A percentile compares a stretch with the other conserved stretches of the same genome.
These are phyloP conservation scores for Amiota minor DNA, from an alignment of 2,888 invertebrate genomes.

Conservation along the genomic window DNA sequence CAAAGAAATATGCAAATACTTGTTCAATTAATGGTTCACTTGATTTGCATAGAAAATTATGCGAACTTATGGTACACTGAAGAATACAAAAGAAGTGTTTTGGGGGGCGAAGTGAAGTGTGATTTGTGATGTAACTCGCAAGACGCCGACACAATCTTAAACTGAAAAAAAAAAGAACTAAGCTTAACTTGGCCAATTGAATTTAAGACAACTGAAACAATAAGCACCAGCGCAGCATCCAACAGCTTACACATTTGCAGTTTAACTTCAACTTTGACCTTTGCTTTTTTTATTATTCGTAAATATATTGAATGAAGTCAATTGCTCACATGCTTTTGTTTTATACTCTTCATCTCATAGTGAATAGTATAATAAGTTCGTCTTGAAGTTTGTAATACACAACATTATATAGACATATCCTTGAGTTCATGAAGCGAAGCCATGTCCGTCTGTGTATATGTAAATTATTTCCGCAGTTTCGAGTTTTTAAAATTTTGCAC, in stretches of 20 bases:
- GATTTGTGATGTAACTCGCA: conserved; percentile 51
- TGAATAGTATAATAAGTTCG: too few species aligned
- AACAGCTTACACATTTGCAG: not conserved
- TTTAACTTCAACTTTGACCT: conserved; percentile 54
- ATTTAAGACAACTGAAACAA: conserved; percentile 7
- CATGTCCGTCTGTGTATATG: too few species aligned
- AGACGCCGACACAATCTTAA: conserved; percentile 11
- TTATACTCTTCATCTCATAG: conserved; percentile 22
- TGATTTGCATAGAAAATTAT: conserved; percentile 68
- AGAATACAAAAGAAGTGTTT: conserved; percentile 29
- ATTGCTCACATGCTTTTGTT: conserved; percentile 13
- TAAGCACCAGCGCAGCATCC: not conserved
- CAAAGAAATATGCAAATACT: conserved; percentile 30
- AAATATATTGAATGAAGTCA: conserved; percentile 25
- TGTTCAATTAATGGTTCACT: conserved; percentile 61
- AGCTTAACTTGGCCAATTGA: conserved; percentile 2
- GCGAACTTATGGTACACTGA: conserved; percentile 51
- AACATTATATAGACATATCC: too few species aligned
- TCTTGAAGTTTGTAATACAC: conserved; percentile 18
- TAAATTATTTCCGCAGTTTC: too few species aligned
- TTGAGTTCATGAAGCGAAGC: too few species aligned
- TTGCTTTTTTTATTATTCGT: conserved; percentile 29
- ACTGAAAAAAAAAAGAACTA: too few species aligned
- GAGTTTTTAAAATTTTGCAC: too few species aligned
- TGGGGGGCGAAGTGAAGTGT: too few species aligned